A percentile compares a stretch with the other conserved stretches of the same genome.
These are phyloP conservation scores for Tricholaema leucomelas DNA, from an alignment of 2,113 vertebrate species.

Conservation along the genomic window DNA sequence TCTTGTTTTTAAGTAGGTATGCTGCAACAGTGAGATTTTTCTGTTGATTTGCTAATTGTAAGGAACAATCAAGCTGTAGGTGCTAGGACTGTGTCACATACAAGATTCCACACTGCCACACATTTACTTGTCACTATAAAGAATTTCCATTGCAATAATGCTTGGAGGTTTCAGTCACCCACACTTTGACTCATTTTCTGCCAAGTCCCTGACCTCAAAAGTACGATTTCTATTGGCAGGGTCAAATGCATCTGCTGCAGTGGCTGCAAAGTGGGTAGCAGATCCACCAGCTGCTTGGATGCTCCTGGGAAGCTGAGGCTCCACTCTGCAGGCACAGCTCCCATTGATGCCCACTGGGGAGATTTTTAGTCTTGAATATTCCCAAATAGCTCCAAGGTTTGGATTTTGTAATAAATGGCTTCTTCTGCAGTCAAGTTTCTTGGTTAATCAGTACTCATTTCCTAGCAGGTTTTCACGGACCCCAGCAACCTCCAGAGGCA, in stretches of 20 bases:
- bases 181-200: not conserved
- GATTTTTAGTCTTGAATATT: not conserved
- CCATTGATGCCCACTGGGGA: not conserved
- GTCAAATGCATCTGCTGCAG: not conserved
- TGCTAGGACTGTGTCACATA: not conserved
- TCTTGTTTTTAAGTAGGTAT: not conserved
- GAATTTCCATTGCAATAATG: not conserved
- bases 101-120: not conserved
- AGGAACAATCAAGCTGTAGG: not conserved
- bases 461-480: constrained; percentile 99
- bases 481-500: constrained; percentile 99
- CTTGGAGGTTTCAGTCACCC: not conserved
- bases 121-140: not conserved
- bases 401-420: constrained; percentile 45
- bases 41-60: not conserved
- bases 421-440: constrained; percentile 71
- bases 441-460: constrained; percentile 87
- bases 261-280: not conserved
- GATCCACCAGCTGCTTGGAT: not conserved
- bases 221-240: not conserved
- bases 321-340: not conserved
- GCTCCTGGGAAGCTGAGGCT: not conserved
- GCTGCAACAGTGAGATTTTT: not conserved
- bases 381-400: not conserved
- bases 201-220: not conserved